Evolutionary conservation across 2,797 vertebrate species (phyloP).

Genomic region (Hybognathus amarus): DNA sequence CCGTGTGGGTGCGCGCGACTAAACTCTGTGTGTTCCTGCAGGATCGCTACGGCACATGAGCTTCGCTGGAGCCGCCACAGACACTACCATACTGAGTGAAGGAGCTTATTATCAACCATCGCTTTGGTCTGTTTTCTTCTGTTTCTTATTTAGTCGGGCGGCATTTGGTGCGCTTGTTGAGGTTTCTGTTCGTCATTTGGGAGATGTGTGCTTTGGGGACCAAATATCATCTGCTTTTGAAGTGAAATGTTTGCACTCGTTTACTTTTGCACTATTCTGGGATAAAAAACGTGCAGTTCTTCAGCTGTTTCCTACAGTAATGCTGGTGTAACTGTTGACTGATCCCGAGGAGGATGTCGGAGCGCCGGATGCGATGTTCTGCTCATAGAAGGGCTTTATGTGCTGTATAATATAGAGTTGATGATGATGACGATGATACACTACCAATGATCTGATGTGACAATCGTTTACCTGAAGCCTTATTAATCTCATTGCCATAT

Average conservation of each 20-base stretch:
- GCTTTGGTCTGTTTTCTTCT: not conserved
- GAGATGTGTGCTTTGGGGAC: not conserved
- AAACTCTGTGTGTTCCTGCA: conserved; percentile 50
- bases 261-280: not conserved
- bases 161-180: not conserved
- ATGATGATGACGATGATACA: not conserved
- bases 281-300: not conserved
- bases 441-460: not conserved
- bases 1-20: not conserved
- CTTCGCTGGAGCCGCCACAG: not conserved
- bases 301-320: not conserved
- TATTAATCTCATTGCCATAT: not conserved
- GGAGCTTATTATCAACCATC: not conserved
- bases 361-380: not conserved
- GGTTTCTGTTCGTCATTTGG: not conserved
- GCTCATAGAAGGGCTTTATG: not conserved
- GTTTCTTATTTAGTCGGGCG: not conserved
- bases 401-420: not conserved
- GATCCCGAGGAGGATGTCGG: not conserved
- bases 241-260: not conserved
- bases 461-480: not conserved
- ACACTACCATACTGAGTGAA: not conserved
- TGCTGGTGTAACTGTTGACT: not conserved
- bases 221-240: not conserved
- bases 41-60: conserved; percentile 81